phyloP scores from a whole-genome alignment of 1,140 invertebrate genomes.

The Philaenus spumarius region DNA sequence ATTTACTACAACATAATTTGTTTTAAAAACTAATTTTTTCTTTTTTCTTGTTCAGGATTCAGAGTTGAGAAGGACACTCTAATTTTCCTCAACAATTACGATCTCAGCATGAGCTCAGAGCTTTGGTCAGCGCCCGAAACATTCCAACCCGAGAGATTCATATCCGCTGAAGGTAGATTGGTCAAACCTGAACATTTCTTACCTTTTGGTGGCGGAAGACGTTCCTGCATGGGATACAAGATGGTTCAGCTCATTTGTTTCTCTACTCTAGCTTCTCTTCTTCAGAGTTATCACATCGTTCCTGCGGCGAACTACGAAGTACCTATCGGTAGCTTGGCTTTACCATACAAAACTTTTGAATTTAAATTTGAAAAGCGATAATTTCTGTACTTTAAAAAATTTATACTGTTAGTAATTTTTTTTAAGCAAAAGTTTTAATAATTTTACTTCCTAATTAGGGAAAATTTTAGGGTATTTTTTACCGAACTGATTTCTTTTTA shows the following conservation, averaged over 20 bases:
- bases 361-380: slow-evolving; percentile 25
- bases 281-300: slow-evolving; percentile 37
- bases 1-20: too few species aligned
- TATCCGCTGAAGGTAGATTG: slow-evolving; percentile 44
- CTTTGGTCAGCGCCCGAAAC: slow-evolving; percentile 65
- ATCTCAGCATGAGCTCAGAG: slow-evolving; percentile 65
- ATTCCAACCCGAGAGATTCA: slow-evolving; percentile 67
- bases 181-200: slow-evolving; percentile 61
- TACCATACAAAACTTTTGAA: slow-evolving; percentile 30
- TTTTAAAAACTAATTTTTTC: too few species aligned
- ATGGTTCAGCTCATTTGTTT: slow-evolving; percentile 70
- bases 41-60: slow-evolving; percentile 42
- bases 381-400: background rate
- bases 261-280: slow-evolving; percentile 59
- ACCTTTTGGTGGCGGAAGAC: slow-evolving; percentile 78
- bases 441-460: too few species aligned
- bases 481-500: too few species aligned
- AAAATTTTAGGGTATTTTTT: too few species aligned
- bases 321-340: slow-evolving; percentile 32
- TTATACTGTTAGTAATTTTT: too few species aligned
- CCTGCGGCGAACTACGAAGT: slow-evolving; percentile 25
- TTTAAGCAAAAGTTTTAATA: too few species aligned
- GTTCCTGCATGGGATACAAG: slow-evolving; percentile 84
- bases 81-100: slow-evolving; percentile 83
- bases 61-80: slow-evolving; percentile 70